A percentile compares a stretch with the other conserved stretches of the same genome.
These are phyloP conservation scores for Euthynnus affinis DNA, from an alignment of 2,797 vertebrate genomes.

Conservation along the genomic window DNA sequence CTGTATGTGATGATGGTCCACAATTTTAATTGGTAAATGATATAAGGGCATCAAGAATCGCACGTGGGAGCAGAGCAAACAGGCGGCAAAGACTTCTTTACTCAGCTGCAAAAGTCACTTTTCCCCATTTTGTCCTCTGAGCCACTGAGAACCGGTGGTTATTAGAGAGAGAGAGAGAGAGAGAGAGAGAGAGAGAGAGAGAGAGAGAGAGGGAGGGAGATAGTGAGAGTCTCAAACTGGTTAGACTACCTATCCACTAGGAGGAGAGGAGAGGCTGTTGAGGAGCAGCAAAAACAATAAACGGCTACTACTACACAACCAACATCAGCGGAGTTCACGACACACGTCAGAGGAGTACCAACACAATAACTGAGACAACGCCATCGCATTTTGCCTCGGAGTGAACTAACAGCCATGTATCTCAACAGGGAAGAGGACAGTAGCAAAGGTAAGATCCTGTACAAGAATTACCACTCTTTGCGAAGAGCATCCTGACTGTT, in stretches of 20 bases:
- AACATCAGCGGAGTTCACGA: conserved; percentile 74
- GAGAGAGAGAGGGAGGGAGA: conserved; percentile 53
- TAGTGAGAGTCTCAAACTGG: conserved; percentile 72
- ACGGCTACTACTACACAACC: conserved; percentile 79
- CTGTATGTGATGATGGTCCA: too few species aligned
- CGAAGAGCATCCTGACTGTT: conserved; percentile 66
- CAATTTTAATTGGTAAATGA: background rate
- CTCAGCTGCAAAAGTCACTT: conserved; percentile 72
- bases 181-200: conserved; percentile 33
- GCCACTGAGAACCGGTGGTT: conserved; percentile 64
- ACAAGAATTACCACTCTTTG: conserved; percentile 58
- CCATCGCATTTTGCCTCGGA: conserved; percentile 63
- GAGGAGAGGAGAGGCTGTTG: conserved; percentile 85
- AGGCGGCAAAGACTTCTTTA: conserved; percentile 41
- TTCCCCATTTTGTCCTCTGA: conserved; percentile 78
- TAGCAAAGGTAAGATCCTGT: conserved; percentile 86
- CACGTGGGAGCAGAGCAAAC: conserved; percentile 26
- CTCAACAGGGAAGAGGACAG: conserved; percentile 88
- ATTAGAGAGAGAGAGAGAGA: conserved; percentile 43
- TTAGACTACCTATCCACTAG: conserved; percentile 84
- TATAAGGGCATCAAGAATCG: background rate
- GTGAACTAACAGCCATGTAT: conserved; percentile 87
- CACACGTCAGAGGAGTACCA: conserved; percentile 74
- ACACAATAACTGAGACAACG: conserved; percentile 56
- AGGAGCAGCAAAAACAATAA: conserved; percentile 86